Base-by-base conservation (phyloP, 2,113 vertebrate species). In the Etia nguti region DNA sequence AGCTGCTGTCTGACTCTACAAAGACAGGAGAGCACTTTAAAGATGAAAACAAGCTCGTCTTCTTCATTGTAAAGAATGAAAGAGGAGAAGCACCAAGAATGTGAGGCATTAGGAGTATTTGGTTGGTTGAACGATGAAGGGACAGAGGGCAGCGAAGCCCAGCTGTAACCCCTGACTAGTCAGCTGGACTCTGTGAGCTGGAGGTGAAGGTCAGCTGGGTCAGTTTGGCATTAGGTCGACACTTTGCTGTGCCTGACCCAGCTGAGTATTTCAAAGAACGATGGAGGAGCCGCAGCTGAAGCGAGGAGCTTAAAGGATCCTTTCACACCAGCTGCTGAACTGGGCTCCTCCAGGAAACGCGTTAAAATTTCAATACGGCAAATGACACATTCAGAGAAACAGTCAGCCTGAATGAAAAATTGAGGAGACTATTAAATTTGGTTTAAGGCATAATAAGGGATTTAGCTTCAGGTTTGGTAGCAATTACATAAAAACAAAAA, bases 71-170 rank as follows among this genome's bases (percentile, higher is more conserved):
- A 18, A 59, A 75, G 81, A 83, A 90, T 94, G 92, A 92, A 95
- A 93, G 87, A 92, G 43, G 88, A 93, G 92, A 90, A 82, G 91
- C 77, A 84, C 18, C 79, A 92, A 73, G 79, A 70, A 94, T 90
- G 91, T 86, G 87, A 94, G 91, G 91, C 81, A 93, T 90, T 41
- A 29, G 13, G 92, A 88, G 60, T 11, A 92, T 93, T 85, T 79
- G 43, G 84, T 5, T 55, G 84, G 85, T 38, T 79, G 43, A 88
- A 54, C 2, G 38, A 41, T 75, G 83, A 70, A 79, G 73, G 83
- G 57, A 79, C 91, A 82, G 83, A 87, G 86, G 90, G 73, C 82
- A 82, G 80, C 3, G 34, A 81, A 82, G 90, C 73, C 86, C 24
- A 9, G 68, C 87, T 81, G 68, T 77, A 57, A 90, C 82, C 24